Conservation (phyloP, 2,113 vertebrate genomes). For the Gallinago jamesoni region DNA sequence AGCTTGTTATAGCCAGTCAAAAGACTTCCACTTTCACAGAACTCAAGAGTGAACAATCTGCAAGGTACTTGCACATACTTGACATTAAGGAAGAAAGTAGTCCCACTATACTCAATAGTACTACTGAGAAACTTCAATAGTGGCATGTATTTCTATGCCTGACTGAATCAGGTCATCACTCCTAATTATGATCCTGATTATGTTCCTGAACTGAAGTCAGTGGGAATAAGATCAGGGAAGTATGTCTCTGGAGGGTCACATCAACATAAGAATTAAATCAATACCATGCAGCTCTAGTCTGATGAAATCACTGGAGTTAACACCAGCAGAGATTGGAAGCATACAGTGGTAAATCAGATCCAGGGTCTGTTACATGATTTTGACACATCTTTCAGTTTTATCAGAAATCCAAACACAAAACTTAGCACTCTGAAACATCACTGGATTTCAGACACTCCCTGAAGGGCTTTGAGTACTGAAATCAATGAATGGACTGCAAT, state of each 20-base stretch:
- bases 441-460: conserved; percentile 12
- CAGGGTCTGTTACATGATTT: conserved; percentile 4
- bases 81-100: background rate
- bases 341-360: conserved; percentile 30
- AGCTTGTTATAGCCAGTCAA: background rate
- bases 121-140: background rate
- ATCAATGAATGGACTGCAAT: conserved; percentile 41
- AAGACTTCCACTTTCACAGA: background rate
- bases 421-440: conserved; percentile 17
- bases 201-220: conserved; percentile 23
- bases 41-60: background rate
- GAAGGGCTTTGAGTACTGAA: conserved; percentile 25
- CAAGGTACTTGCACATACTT: background rate
- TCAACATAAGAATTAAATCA: conserved; percentile 31
- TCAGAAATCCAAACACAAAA: conserved; percentile 49
- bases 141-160: conserved; percentile 26
- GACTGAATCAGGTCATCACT: conserved; percentile 49
- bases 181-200: conserved; percentile 49
- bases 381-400: conserved; percentile 43
- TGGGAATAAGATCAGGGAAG: conserved; percentile 36
- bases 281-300: background rate
- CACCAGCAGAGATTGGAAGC: background rate
- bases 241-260: conserved; percentile 7
- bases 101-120: background rate
- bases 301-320: conserved; percentile 6